Evolutionary conservation across 2,888 invertebrate genomes (phyloP), one percentile per base, ranked within the genome.

Genomic region (Girardia tigrina): DNA sequence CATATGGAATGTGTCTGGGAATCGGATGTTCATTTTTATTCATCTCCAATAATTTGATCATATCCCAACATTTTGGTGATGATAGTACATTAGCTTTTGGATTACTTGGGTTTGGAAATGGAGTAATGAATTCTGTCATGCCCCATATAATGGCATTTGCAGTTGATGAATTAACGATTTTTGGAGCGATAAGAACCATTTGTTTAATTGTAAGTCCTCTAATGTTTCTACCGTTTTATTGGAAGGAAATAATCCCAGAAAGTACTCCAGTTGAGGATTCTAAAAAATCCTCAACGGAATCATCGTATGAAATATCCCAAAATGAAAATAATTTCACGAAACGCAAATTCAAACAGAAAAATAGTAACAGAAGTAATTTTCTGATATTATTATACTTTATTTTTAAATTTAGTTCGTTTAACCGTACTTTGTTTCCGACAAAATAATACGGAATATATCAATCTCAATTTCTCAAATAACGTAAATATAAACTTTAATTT

Each of bases 31-130:
- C 56, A 20, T 56, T 56, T 8, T n/a, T 56, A 56, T 56, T 56
- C 23, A 56, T 56, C n/a, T 20, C 56, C n/a, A 16, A 8, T 56
- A 56, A 56, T 56, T 20, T 56, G n/a, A 56, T 56, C n/a, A n/a
- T 56, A n/a, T 56, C 56, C 4, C 56, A 56, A 16, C 56, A 56
- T 56, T 56, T 56, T 56, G 56, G 56, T 4, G 56, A 56, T 20
- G 56, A 56, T n/a, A 56, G 56, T 56, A 56, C 56, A 2, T 56
- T 56, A 56, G 56, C 56, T n/a, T 56, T 56, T 56, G 56, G 56
- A 8, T 56, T 56, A 16, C 56, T 56, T 56, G 56, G 56, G n/a
- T 56, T 56, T 56, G 56, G 56, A 20, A 56, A 56, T 56, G 56
- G 56, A 2, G 56, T 56, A 56, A 56, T 56, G 56, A 56, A 56